Evolutionary conservation across 2,797 vertebrate species (phyloP).

Genomic region (Chelidonichthys spinosus): DNA sequence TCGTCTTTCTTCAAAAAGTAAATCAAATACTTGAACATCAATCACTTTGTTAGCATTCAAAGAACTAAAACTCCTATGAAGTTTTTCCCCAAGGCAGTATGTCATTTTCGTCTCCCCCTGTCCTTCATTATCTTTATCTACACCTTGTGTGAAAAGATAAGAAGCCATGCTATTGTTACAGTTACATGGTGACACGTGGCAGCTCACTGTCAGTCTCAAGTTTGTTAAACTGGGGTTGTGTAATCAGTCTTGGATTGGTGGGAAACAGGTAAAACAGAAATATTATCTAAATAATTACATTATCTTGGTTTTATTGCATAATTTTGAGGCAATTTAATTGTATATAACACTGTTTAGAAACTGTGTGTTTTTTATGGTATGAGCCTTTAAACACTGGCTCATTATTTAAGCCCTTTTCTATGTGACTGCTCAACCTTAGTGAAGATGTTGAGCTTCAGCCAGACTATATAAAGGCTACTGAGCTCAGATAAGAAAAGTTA

Average conservation of each 20-base stretch:
- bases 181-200: background rate
- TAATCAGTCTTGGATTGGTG: background rate
- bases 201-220: background rate
- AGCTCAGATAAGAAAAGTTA: background rate
- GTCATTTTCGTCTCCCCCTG: background rate
- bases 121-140: background rate
- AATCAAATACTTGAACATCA: background rate
- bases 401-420: background rate
- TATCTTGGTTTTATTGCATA: too few species aligned
- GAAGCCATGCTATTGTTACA: background rate
- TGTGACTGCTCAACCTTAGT: background rate
- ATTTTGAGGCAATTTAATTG: too few species aligned
- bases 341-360: too few species aligned
- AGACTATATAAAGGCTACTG: constrained; percentile 4
- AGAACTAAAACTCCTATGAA: background rate
- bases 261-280: background rate
- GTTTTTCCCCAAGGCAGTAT: background rate
- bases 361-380: background rate
- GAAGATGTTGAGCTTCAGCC: constrained; percentile 1
- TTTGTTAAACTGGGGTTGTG: background rate
- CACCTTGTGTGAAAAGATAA: background rate
- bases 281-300: background rate
- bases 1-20: background rate
- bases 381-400: background rate
- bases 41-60: background rate